Conservation (phyloP, 2,888 invertebrate species). For the Sphaerophoria taeniata region DNA sequence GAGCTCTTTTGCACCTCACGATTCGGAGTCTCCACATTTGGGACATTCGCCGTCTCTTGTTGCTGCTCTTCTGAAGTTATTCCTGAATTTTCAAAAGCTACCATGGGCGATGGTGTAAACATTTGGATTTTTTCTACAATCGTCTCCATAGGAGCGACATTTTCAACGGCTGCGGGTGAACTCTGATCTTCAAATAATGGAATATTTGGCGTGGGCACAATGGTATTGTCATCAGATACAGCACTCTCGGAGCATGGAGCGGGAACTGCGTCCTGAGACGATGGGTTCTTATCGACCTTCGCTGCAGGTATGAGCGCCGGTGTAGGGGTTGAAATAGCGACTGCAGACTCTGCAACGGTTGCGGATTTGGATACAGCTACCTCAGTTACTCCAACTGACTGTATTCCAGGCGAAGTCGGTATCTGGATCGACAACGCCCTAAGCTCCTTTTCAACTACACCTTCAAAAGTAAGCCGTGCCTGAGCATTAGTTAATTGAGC, state of each 20-base stretch:
- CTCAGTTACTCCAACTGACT: background rate
- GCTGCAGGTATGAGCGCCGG: background rate
- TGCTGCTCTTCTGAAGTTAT: background rate
- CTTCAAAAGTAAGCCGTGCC: constrained; percentile 38
- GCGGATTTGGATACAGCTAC: background rate
- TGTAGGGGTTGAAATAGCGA: background rate
- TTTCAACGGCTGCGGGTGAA: background rate
- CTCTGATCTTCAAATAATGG: background rate
- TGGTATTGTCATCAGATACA: background rate
- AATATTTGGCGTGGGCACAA: background rate
- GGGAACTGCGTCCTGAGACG: no score
- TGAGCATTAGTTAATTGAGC: constrained; percentile 15
- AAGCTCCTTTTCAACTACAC: constrained; percentile 26
- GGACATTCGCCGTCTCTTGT: background rate
- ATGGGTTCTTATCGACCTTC: no score
- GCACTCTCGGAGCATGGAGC: no score
- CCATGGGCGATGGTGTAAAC: background rate
- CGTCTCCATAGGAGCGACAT: background rate
- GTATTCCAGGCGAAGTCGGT: background rate
- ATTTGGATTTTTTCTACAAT: background rate
- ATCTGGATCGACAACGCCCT: background rate
- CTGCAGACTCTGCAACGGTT: background rate
- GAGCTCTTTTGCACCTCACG: background rate
- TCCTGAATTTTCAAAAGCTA: background rate
- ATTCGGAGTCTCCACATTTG: background rate